Conservation (phyloP, 2,888 invertebrate genomes). For the Hetaerina titia region DNA sequence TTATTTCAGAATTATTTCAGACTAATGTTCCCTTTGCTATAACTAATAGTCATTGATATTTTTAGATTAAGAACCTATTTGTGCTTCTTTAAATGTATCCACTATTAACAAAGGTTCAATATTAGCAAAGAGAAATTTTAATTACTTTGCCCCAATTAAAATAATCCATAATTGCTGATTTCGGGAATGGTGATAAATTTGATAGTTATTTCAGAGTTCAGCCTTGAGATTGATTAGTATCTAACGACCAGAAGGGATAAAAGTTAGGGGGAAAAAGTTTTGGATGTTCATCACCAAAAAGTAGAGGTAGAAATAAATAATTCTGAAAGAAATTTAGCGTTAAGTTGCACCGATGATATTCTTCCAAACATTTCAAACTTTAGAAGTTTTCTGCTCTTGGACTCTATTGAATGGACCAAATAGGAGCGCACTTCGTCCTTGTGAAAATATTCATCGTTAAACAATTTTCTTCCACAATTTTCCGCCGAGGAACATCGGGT, state of each 20-base stretch:
- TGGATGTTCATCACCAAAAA: neutral
- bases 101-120: too few relatives aligned
- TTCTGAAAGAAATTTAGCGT: neutral
- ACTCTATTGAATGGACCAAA: neutral
- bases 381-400: neutral
- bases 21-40: too few relatives aligned
- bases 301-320: neutral
- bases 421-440: neutral
- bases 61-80: too few relatives aligned
- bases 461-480: neutral
- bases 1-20: too few relatives aligned
- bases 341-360: neutral
- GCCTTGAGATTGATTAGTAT: neutral
- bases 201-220: neutral
- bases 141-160: too few relatives aligned
- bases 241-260: neutral
- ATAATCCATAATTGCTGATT: too few relatives aligned
- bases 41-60: too few relatives aligned
- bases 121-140: too few relatives aligned
- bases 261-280: neutral
- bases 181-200: too few relatives aligned
- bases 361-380: neutral
- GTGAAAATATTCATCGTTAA: neutral
- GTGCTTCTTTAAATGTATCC: too few relatives aligned
- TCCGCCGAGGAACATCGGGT: neutral